Evolutionary conservation across 1,140 invertebrate species (phyloP).

Genomic region (Coelopa frigida): DNA sequence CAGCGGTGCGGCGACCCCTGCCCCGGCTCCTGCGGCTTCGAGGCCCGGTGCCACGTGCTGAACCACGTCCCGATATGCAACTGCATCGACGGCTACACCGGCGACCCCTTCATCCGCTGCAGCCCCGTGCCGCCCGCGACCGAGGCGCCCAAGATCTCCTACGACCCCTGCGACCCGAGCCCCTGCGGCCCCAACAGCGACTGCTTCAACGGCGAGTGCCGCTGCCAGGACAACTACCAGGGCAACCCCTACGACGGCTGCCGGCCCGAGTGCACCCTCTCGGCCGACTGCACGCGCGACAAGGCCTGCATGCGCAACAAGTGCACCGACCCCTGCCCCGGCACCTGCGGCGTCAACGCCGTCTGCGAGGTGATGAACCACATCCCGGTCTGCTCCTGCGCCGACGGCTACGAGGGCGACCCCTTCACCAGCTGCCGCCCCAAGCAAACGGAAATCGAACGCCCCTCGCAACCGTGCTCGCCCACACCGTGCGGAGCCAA

Average conservation of each 20-base stretch:
- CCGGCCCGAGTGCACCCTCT: slow-evolving; percentile 72
- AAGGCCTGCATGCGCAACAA: slow-evolving; percentile 75
- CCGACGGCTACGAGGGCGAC: slow-evolving; percentile 67
- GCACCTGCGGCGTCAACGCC: slow-evolving; percentile 75
- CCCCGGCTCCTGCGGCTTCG: slow-evolving; percentile 62
- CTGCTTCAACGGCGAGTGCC: slow-evolving; percentile 70
- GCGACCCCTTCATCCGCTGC: slow-evolving; percentile 63
- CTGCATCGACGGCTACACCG: slow-evolving; percentile 57
- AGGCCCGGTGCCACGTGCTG: slow-evolving; percentile 59
- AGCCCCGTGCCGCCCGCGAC: slow-evolving; percentile 42
- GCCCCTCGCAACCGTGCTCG: slow-evolving; percentile 68
- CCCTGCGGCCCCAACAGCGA: slow-evolving; percentile 76
- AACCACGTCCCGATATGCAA: slow-evolving; percentile 66
- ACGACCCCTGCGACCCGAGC: slow-evolving; percentile 66
- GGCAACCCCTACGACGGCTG: slow-evolving; percentile 77
- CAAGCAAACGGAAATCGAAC: slow-evolving; percentile 48
- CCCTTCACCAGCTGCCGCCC: slow-evolving; percentile 65
- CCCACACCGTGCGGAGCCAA: slow-evolving; percentile 62
- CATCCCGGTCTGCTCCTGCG: slow-evolving; percentile 73
- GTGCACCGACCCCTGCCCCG: slow-evolving; percentile 72
- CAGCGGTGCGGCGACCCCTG: slow-evolving; percentile 72
- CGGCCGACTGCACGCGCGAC: slow-evolving; percentile 70
- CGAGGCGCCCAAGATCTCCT: slow-evolving; percentile 10
- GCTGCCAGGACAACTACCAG: slow-evolving; percentile 69
- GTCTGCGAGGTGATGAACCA: slow-evolving; percentile 78